Evolutionary conservation across 2,888 invertebrate genomes (phyloP), one percentile per base, ranked within the genome.

Genomic region (Plebejus anna): DNA sequence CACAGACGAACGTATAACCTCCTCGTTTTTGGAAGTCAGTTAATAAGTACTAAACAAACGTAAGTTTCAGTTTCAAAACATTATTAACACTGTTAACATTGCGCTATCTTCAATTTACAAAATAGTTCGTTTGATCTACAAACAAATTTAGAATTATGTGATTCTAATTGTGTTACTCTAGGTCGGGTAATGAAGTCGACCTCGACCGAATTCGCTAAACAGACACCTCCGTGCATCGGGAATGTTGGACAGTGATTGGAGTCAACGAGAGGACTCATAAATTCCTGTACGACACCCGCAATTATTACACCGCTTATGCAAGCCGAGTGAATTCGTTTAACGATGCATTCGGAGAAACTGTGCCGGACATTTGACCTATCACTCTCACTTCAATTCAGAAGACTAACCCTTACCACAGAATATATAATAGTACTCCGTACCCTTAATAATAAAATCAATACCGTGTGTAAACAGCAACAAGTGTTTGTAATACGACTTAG

Each of bases 201-300:
- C 92, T 92, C 90, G 91, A 89, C 92, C 91, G 80, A 86, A 89
- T 88, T 90, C 81, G 76, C 75, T 81, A 79, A 82, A 80, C 81
- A 84, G 85, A 85, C 87, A 88, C 84, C 84, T 86, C 87, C 28
- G 87, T 88, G 83, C 84, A 90, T 89, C 88, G 84, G 66, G 66
- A 83, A 82, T 82, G 81, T 86, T 85, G 81, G 81, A 80, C 83
- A 82, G 83, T 84, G 78, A 79, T 82, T 81, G 79, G 78, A 76
- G 75, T 77, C 77, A 81, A 80, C 80, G 79, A 78, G 79, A 75
- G 61, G 71, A 75, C 75, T 66, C 79, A 71, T 78, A 79, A 80
- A 79, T 79, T 73, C 76, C 66, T 59, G 47, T 73, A 75, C 61
- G 61, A 61, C 76, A 76, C 71, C 36, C 76, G 22, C 57, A 76